phyloP scores from a whole-genome alignment of 2,888 invertebrate species.

The Rutpela maculata region DNA sequence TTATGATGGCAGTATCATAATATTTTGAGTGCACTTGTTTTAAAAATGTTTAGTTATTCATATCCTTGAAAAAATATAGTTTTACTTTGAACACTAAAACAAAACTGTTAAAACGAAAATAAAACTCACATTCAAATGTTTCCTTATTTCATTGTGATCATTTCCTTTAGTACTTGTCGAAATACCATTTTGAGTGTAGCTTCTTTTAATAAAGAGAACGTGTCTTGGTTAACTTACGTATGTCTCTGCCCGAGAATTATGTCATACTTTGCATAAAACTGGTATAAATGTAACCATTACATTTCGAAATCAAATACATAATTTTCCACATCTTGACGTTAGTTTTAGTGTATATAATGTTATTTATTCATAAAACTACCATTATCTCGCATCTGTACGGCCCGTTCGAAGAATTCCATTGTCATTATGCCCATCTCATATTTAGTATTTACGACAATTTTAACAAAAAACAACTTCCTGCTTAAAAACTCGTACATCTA shows the following conservation, averaged over 20 bases:
- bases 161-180: neutral
- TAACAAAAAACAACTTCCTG: slow-evolving; percentile 42
- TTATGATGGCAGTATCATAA: too few relatives aligned
- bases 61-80: too few relatives aligned
- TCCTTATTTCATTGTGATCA: too few relatives aligned
- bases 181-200: neutral
- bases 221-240: neutral
- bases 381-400: slow-evolving; percentile 25
- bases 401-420: slow-evolving; percentile 19
- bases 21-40: too few relatives aligned
- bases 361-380: slow-evolving; percentile 25
- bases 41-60: too few relatives aligned
- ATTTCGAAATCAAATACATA: slow-evolving; percentile 13
- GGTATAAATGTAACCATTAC: neutral
- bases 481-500: slow-evolving; percentile 30
- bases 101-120: too few relatives aligned
- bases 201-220: neutral
- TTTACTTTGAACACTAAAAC: too few relatives aligned
- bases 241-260: neutral
- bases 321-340: slow-evolving; percentile 17
- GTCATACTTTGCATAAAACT: slow-evolving; percentile 17
- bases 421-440: slow-evolving; percentile 26
- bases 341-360: slow-evolving; percentile 9
- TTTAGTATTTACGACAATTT: slow-evolving; percentile 33
- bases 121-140: too few relatives aligned